Percentiles rank a stretch among this genome's conserved stretches.
These are phyloP conservation scores for Entomobrya multifasciata DNA, from an alignment of 2,888 invertebrate species.

Conservation along the genomic window DNA sequence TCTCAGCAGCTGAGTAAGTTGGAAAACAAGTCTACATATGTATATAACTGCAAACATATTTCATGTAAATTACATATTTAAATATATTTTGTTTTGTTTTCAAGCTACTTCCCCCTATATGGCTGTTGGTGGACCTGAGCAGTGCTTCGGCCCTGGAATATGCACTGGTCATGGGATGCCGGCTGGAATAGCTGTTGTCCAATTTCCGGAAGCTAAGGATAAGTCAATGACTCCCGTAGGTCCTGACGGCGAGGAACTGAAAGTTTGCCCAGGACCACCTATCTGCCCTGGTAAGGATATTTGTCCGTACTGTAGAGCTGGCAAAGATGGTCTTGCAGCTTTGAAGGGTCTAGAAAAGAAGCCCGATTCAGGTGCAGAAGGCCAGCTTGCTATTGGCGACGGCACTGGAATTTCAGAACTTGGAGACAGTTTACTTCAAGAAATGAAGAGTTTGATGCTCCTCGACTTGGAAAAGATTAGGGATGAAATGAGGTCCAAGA, in stretches of 20 bases:
- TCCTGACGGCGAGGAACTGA: slow-evolving; percentile 44
- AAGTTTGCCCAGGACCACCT: slow-evolving; percentile 71
- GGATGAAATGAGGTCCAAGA: slow-evolving; percentile 64
- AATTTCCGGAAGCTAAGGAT: slow-evolving; percentile 70
- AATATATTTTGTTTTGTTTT: slow-evolving; percentile 12
- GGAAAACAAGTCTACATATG: too few species aligned
- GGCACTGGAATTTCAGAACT: neutral
- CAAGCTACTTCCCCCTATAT: slow-evolving; percentile 76
- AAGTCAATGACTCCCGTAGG: slow-evolving; percentile 1
- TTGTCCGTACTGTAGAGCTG: slow-evolving; percentile 68
- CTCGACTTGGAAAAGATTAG: slow-evolving; percentile 76
- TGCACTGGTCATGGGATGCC: slow-evolving; percentile 76
- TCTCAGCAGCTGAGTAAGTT: slow-evolving; percentile 74
- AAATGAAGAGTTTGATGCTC: slow-evolving; percentile 73
- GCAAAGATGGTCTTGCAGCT: slow-evolving; percentile 48
- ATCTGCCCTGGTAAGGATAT: slow-evolving; percentile 73
- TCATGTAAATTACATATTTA: too few species aligned
- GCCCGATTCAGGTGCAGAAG: neutral
- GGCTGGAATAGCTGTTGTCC: slow-evolving; percentile 71
- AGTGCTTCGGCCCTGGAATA: slow-evolving; percentile 76
- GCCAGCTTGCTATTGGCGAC: slow-evolving; percentile 7
- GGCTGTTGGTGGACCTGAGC: slow-evolving; percentile 74
- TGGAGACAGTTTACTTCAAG: slow-evolving; percentile 53
- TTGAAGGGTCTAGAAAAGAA: slow-evolving; percentile 47
- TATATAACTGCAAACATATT: neutral